Evolutionary conservation across 2,797 vertebrate species (phyloP), one percentile per base, ranked within the genome.

Genomic region (Eupleurogrammus muticus): DNA sequence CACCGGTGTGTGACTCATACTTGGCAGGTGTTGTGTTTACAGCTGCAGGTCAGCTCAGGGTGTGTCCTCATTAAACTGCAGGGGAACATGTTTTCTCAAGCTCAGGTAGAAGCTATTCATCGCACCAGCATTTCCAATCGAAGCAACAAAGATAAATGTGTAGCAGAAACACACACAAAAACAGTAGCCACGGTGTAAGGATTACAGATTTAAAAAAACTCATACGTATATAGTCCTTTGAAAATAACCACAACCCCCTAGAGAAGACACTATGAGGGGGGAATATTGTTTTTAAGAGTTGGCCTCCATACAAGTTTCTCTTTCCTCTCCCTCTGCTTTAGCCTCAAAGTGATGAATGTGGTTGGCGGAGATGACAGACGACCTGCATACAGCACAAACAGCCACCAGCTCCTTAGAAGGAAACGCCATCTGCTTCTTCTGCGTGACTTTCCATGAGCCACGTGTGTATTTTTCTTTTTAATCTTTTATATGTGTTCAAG

Each of bases 11-110:
- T 92, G 91, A 92, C 79, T 93, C 91, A 92, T 56, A 52, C 66
- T 72, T 60, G 68, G 83, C 87, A 91, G 87, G 84, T 92, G 86
- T 84, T 84, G 77, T 90, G 90, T 90, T 92, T 88, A 66, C 88
- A 87, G 79, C 86, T 92, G 82, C 82, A 68, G 89, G 88, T 91
- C 84, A 84, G 80, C 67, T 65, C 72, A 73, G 89, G 90, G 90
- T 85, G 90, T 91, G 89, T 85, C 84, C 77, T 83, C 66, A 59
- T 80, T 81, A 79, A 64, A 52, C 48, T 66, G 55, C 72, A 10
- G 59, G 64, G 47, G 57, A 89, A 88, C 89, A 85, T 87, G 89
- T 92, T 85, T 85, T 80, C 79, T 91, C 90, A 90, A 83, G 90
- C 82, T 85, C 81, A 88, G 80, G 79, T 80, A 79, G 17, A 57